These are phyloP conservation scores for Musca vetustissima DNA, from an alignment of 1,140 invertebrate genomes.

Conservation along the genomic window DNA sequence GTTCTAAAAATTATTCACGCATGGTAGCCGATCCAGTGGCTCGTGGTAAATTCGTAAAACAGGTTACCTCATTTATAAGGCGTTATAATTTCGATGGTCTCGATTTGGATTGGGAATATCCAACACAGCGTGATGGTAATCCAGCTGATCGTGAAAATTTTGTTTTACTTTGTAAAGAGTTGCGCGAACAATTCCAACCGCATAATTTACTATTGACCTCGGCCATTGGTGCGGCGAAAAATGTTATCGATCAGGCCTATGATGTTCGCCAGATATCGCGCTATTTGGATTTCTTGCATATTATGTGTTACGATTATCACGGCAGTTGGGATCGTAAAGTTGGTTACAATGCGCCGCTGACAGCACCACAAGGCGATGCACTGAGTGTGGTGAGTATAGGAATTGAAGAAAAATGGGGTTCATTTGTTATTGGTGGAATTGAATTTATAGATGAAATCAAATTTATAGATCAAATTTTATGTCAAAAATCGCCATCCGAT, in stretches of 20 bases:
- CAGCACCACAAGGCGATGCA: slow-evolving; percentile 57
- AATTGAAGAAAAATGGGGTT: too few species aligned
- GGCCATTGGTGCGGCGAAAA: slow-evolving; percentile 72
- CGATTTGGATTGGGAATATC: slow-evolving; percentile 81
- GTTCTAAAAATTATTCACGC: slow-evolving; percentile 75
- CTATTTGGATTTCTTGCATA: slow-evolving; percentile 79
- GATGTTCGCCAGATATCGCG: slow-evolving; percentile 71
- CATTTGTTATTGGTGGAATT: too few species aligned
- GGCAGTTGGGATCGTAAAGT: slow-evolving; percentile 78
- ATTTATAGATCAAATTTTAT: too few species aligned
- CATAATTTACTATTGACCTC: slow-evolving; percentile 70
- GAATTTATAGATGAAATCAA: too few species aligned
- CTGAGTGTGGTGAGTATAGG: slow-evolving; percentile 64
- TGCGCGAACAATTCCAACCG: slow-evolving; percentile 63
- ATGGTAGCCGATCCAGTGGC: slow-evolving; percentile 64
- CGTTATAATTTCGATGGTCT: slow-evolving; percentile 77
- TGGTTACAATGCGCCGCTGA: slow-evolving; percentile 72
- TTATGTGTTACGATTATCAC: slow-evolving; percentile 91
- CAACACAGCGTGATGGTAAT: slow-evolving; percentile 70
- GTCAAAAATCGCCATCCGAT: neutral
- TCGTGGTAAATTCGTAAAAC: slow-evolving; percentile 63
- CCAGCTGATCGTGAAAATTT: slow-evolving; percentile 78
- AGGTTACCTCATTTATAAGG: slow-evolving; percentile 45
- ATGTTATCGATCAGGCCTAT: slow-evolving; percentile 73
- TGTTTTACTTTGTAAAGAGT: slow-evolving; percentile 70